Percentiles rank a stretch among this genome's conserved stretches.
These are phyloP conservation scores for Vireo griseus DNA, from an alignment of 2,797 vertebrate genomes.

Conservation along the genomic window DNA sequence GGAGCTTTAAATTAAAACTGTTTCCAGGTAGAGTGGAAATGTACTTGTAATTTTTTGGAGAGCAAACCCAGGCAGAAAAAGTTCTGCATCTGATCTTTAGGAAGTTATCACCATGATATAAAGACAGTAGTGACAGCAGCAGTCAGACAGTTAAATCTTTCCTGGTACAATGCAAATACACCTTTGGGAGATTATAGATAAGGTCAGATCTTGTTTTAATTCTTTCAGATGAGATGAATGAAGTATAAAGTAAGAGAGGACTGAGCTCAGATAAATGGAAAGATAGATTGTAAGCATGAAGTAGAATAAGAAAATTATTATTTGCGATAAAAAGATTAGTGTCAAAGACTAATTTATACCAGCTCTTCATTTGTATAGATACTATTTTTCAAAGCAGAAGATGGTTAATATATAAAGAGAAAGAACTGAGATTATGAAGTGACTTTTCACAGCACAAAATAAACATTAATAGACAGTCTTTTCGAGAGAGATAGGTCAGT, in stretches of 20 bases:
- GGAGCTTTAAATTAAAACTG: not conserved
- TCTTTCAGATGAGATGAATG: not conserved
- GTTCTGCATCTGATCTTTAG: not conserved
- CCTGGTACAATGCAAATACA: not conserved
- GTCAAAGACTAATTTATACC: not conserved
- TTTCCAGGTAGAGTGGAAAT: not conserved
- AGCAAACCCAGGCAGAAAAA: not conserved
- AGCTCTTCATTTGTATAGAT: not conserved
- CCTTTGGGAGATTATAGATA: not conserved
- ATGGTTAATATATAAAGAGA: not conserved
- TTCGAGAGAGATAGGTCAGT: not conserved
- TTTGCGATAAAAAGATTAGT: not conserved
- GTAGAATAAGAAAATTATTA: not conserved
- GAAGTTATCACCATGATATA: not conserved
- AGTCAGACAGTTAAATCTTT: not conserved
- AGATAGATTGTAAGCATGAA: not conserved
- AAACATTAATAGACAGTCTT: not conserved
- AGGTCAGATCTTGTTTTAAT: conserved; percentile 5
- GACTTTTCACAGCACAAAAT: not conserved
- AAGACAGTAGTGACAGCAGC: not conserved
- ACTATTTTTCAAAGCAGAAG: not conserved
- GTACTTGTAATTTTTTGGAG: not conserved
- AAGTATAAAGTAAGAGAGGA: not conserved
- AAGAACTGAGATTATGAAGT: not conserved
- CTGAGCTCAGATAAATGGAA: not conserved